Percentiles rank a stretch among this genome's conserved stretches.
Conservation (phyloP, 2,113 vertebrate species). For the Cavia porcellus region DNA sequence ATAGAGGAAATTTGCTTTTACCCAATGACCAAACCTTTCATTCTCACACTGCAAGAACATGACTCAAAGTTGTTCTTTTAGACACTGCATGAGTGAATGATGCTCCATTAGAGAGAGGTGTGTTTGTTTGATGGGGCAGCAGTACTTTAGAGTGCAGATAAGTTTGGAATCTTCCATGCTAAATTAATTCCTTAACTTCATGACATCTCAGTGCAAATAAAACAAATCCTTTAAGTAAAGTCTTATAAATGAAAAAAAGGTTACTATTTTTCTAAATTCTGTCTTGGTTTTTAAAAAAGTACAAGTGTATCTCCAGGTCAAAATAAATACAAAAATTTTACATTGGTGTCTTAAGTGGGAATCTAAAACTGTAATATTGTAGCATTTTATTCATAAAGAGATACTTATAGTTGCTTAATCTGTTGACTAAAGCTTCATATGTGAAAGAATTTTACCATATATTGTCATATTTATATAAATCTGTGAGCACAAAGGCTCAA, state of each 20-base stretch:
- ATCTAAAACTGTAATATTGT: not conserved
- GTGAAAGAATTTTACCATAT: conserved; percentile 71
- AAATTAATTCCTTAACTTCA: not conserved
- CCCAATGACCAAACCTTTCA: not conserved
- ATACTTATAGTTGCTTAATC: conserved; percentile 52
- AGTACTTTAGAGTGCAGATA: not conserved
- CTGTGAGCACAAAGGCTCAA: conserved; percentile 61
- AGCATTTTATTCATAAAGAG: conserved; percentile 57
- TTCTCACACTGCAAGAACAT: too few relatives aligned
- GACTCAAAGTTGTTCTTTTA: not conserved
- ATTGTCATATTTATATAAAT: conserved; percentile 73
- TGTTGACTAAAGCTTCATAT: conserved; percentile 64
- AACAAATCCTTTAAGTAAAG: conserved; percentile 21
- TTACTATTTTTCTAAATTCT: not conserved
- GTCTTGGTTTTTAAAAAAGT: conserved; percentile 4
- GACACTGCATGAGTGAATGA: not conserved
- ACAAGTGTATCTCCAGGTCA: conserved; percentile 38
- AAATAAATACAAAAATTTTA: not conserved
- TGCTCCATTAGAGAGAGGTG: not conserved
- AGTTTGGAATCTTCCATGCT: not conserved
- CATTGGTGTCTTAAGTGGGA: not conserved
- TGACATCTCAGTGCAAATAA: conserved; percentile 13
- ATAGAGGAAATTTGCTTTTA: not conserved
- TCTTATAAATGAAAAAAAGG: not conserved
- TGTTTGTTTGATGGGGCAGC: not conserved